phyloP scores from a whole-genome alignment of 2,797 vertebrate species.

The Psittacula echo region DNA sequence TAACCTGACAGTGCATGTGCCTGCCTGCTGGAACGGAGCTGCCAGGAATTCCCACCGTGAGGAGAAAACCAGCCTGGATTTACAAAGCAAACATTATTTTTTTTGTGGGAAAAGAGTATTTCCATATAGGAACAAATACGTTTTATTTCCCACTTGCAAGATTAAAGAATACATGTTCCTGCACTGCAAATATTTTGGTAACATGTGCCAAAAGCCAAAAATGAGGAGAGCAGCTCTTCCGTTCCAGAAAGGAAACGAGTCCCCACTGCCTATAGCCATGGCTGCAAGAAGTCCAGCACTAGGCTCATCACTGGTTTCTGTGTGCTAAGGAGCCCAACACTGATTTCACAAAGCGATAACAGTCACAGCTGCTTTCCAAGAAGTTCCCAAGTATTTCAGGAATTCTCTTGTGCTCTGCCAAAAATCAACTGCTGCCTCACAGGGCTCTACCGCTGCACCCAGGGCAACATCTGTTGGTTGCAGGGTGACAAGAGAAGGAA shows the following conservation, averaged over 20 bases:
- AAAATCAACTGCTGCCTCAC: background rate
- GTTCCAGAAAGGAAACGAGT: background rate
- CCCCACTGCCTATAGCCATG: background rate
- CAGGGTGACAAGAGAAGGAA: background rate
- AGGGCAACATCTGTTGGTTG: background rate
- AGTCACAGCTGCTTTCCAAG: background rate
- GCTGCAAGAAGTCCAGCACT: background rate
- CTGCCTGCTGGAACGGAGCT: background rate
- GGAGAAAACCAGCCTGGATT: background rate
- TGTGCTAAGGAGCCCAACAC: background rate
- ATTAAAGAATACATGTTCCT: background rate
- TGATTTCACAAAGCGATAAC: background rate
- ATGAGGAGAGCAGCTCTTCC: background rate
- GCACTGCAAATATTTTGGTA: background rate
- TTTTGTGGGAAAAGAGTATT: background rate
- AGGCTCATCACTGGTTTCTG: background rate
- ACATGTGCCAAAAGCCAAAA: background rate
- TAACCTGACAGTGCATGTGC: background rate
- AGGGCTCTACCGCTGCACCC: background rate
- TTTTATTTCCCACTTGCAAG: conserved; percentile 16
- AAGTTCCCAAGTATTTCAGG: conserved; percentile 11
- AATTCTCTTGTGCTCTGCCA: conserved; percentile 8
- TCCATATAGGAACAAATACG: background rate
- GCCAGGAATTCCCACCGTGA: background rate
- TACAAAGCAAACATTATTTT: background rate